Base-by-base conservation (phyloP, 2,113 vertebrate species). In the Thalassarche chlororhynchos region DNA sequence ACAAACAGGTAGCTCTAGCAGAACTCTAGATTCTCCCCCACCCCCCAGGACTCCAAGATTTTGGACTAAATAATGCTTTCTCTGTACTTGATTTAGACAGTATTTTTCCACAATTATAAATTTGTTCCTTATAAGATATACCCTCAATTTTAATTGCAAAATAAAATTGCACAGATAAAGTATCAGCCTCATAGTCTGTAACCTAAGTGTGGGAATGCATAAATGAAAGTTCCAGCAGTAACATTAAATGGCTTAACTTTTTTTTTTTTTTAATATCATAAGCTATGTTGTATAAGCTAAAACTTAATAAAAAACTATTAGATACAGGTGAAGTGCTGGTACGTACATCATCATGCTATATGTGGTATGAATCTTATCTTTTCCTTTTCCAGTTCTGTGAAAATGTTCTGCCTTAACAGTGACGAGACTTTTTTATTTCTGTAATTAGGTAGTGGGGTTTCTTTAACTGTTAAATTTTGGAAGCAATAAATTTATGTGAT, bases 311-410 rank as follows among this genome's bases (percentile, higher is more conserved):
- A 57, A 36, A 40, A 11, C 18, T 80, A 26, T 40, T 47, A 51
- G 36, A 14, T n/a, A 10, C 38, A 90, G 38, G 42, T 82, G n/a
- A 85, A 61, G n/a, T 49, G 81, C 69, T 77, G 49, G 26, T 65
- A 38, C 0, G 0, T 52, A 29, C 6, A 5, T 31, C 32, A 11
- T n/a, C 1, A 0, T 64, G n/a, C 29, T 68, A 4, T 51, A 36
- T 29, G 49, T 46, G 44, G 17, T n/a, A 65, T 42, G 72, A 75
- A 38, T 78, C 52, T 90, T 19, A 46, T 9, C 20, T 72, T 69
- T 29, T 31, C 31, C 51, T 54, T 84, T 68, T 52, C 28, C 44
- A 13, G 2, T 49, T 57, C 31, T 52, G 28, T 61, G 71, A 31
- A 89, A 70, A 36, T 8, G 21, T 46, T 80, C 55, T 87, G 28